These are phyloP conservation scores for Mus pahari DNA, from an alignment of 2,113 vertebrate genomes.

Conservation along the genomic window DNA sequence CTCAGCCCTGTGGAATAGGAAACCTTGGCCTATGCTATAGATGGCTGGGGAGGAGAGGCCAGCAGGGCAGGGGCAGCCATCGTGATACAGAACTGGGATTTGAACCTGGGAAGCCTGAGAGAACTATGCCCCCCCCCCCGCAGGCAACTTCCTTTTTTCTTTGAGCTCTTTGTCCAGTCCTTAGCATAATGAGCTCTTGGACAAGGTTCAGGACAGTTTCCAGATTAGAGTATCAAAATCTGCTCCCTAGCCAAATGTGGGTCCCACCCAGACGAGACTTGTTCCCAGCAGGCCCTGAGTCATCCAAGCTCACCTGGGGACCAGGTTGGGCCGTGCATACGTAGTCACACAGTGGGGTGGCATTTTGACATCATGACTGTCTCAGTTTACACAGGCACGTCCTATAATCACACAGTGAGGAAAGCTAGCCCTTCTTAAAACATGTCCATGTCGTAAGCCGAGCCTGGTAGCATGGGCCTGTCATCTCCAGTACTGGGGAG, in stretches of 20 bases:
- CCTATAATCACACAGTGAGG: too few species aligned
- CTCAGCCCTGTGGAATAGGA: fast-evolving
- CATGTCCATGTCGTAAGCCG: not conserved
- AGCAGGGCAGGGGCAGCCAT: not conserved
- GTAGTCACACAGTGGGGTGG: not conserved
- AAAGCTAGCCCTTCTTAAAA: not conserved
- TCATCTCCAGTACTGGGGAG: not conserved
- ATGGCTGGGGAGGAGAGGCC: not conserved
- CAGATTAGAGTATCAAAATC: not conserved
- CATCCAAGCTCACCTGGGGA: not conserved
- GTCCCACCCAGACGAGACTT: fast-evolving
- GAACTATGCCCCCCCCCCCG: not conserved
- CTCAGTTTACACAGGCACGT: too few species aligned
- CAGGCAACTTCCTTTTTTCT: not conserved
- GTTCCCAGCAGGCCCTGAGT: not conserved
- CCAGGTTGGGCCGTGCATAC: not conserved
- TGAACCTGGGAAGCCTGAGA: fast-evolving
- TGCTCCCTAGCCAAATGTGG: too few species aligned
- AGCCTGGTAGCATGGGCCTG: not conserved
- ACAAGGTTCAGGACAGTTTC: too few species aligned
- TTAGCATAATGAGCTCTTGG: not conserved
- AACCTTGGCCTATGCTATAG: not conserved
- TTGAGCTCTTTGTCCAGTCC: not conserved
- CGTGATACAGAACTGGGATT: not conserved
- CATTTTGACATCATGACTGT: not conserved